Evolutionary conservation across 1,140 invertebrate species (phyloP).

Genomic region (Drosophila neocordata): DNA sequence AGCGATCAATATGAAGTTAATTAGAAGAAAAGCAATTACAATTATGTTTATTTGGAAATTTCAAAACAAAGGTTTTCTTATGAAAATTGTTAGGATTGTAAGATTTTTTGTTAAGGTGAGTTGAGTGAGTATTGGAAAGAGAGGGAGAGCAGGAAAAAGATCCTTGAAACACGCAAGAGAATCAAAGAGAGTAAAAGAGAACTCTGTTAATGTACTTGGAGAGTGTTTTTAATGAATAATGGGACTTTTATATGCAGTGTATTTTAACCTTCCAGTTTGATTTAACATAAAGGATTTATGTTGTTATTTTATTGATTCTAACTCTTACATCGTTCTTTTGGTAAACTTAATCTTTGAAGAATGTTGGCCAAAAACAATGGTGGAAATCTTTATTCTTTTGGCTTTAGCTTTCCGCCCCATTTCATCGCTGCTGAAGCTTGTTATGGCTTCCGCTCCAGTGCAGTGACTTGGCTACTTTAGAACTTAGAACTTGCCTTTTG

Average conservation of each 20-base stretch:
- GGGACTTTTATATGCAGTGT: not conserved
- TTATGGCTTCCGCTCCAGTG: not conserved
- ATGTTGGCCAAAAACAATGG: too few species aligned
- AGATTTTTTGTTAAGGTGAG: too few species aligned
- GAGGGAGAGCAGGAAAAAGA: too few species aligned
- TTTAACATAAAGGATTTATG: not conserved
- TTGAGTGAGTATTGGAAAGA: too few species aligned
- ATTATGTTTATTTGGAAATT: too few species aligned
- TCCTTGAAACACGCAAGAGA: not conserved
- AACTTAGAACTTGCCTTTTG: not conserved
- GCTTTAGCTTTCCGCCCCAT: not conserved
- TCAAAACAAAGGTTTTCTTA: too few species aligned
- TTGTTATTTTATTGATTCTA: too few species aligned
- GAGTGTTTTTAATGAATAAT: too few species aligned
- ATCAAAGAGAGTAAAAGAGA: not conserved
- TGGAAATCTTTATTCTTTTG: not conserved
- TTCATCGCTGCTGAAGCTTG: constrained; percentile 1
- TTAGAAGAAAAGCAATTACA: not conserved
- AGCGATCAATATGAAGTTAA: not conserved
- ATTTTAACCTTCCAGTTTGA: not conserved
- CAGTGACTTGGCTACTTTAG: not conserved
- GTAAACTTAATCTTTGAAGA: too few species aligned
- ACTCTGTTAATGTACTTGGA: too few species aligned
- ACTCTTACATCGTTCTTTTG: too few species aligned
- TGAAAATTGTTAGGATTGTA: too few species aligned